Evolutionary conservation across 2,797 vertebrate genomes (phyloP).

Genomic region (Carapus acus): DNA sequence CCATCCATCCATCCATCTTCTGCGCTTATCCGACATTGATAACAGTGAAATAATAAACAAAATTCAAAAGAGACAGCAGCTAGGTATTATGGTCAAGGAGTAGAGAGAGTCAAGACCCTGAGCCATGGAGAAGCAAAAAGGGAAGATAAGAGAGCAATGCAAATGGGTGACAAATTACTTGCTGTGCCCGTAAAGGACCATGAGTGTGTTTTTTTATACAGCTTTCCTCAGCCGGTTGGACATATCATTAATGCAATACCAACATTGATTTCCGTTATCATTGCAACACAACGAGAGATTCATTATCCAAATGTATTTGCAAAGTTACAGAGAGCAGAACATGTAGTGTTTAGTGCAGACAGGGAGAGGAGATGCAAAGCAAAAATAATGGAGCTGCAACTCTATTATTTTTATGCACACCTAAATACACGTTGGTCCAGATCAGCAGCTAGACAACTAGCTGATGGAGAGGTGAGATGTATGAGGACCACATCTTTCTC

Average conservation of each 20-base stretch:
- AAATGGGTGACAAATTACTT: constrained; percentile 56
- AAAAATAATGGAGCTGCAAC: constrained; percentile 46
- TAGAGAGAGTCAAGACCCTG: no score
- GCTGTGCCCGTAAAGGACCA: constrained; percentile 54
- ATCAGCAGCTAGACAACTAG: constrained; percentile 59
- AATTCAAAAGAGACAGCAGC: no score
- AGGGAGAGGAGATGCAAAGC: constrained; percentile 32
- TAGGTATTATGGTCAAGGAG: no score
- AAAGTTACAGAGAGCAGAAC: constrained; percentile 18
- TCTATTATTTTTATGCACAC: constrained; percentile 51
- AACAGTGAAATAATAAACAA: no score
- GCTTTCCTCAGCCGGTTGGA: constrained; percentile 45
- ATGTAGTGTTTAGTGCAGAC: constrained; percentile 29
- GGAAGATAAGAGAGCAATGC: constrained; percentile 47
- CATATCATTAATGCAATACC: constrained; percentile 66
- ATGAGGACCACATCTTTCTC: constrained; percentile 54
- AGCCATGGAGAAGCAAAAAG: no score
- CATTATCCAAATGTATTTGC: constrained; percentile 52
- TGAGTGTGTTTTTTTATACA: constrained; percentile 51
- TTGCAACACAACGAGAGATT: constrained; percentile 49
- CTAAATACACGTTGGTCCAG: constrained; percentile 60
- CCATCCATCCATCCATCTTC: no score
- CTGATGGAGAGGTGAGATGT: constrained; percentile 62
- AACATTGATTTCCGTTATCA: constrained; percentile 42
- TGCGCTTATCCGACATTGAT: no score